Percentiles rank a stretch among this genome's conserved stretches.
phyloP scores from a whole-genome alignment of 1,140 invertebrate genomes.

The Lucilia sericata region DNA sequence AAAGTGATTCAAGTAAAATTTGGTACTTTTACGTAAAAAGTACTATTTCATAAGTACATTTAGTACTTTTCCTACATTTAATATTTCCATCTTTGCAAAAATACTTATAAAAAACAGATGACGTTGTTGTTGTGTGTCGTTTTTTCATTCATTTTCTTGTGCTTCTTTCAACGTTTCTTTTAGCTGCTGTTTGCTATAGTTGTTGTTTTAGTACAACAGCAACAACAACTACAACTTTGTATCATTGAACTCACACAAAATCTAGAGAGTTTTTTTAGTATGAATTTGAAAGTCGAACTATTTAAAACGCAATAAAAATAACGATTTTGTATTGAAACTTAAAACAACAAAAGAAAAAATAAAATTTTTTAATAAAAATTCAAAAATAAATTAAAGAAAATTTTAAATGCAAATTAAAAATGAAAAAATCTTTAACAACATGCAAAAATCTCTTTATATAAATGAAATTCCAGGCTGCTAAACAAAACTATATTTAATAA shows the following conservation, averaged over 20 bases:
- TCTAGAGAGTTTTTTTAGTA: slow-evolving; percentile 26
- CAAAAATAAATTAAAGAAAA: not conserved
- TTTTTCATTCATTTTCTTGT: too few species aligned
- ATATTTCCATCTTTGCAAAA: too few species aligned
- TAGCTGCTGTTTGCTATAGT: not conserved
- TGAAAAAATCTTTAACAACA: not conserved
- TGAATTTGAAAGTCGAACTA: slow-evolving; percentile 20
- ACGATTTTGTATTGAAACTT: not conserved
- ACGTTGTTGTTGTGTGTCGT: not conserved
- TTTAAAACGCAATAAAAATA: slow-evolving; percentile 27
- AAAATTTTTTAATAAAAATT: not conserved
- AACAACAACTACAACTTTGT: not conserved
- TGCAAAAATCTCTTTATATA: not conserved
- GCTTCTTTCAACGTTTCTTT: not conserved
- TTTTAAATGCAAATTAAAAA: not conserved
- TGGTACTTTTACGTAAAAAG: too few species aligned
- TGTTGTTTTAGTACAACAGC: not conserved
- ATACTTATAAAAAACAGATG: not conserved
- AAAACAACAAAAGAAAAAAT: not conserved
- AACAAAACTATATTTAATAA: not conserved
- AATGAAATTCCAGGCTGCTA: not conserved
- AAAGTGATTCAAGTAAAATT: too few species aligned
- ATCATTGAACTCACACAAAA: slow-evolving; percentile 12
- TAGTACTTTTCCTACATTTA: too few species aligned
- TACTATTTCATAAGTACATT: too few species aligned